These are phyloP conservation scores for Vesta saturnalis DNA, from an alignment of 2,888 invertebrate species.

Conservation along the genomic window DNA sequence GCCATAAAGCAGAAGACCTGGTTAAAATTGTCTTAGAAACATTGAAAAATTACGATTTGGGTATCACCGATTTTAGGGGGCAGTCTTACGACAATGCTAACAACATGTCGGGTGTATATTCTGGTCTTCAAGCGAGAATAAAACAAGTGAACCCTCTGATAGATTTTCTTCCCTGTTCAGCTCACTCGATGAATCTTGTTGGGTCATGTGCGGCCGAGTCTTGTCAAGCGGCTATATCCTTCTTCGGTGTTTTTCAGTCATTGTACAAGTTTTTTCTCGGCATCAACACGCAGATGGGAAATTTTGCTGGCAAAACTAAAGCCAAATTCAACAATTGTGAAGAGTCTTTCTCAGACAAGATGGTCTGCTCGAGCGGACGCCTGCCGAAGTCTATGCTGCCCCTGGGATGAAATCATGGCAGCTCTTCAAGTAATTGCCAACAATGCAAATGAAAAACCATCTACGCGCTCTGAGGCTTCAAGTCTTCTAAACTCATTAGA, in stretches of 20 bases:
- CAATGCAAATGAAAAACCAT: slow-evolving; percentile 6
- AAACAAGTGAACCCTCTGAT: slow-evolving; percentile 4
- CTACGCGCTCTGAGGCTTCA: slow-evolving; percentile 15
- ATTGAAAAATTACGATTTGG: too few species aligned
- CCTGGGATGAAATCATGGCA: slow-evolving; percentile 4
- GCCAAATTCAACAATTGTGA: not conserved
- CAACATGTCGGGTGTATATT: slow-evolving; percentile 1
- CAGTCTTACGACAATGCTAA: slow-evolving; percentile 5
- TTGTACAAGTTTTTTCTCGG: slow-evolving; percentile 4
- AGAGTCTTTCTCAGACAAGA: not conserved
- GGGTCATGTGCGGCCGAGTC: not conserved
- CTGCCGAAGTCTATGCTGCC: not conserved
- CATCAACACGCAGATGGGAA: slow-evolving; percentile 13
- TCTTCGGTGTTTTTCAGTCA: too few species aligned
- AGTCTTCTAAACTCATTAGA: slow-evolving; percentile 14
- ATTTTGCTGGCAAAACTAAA: slow-evolving; percentile 2
- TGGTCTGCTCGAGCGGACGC: slow-evolving; percentile 7
- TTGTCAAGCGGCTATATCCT: slow-evolving; percentile 1
- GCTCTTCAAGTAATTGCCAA: slow-evolving; percentile 13
- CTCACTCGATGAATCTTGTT: not conserved
- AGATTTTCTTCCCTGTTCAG: not conserved
- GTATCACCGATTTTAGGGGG: not conserved
- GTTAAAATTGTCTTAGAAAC: slow-evolving; percentile 7
- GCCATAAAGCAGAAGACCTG: slow-evolving; percentile 2
- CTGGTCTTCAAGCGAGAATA: not conserved